Evolutionary conservation across 2,888 invertebrate species (phyloP).

Genomic region (Catocala nupta): DNA sequence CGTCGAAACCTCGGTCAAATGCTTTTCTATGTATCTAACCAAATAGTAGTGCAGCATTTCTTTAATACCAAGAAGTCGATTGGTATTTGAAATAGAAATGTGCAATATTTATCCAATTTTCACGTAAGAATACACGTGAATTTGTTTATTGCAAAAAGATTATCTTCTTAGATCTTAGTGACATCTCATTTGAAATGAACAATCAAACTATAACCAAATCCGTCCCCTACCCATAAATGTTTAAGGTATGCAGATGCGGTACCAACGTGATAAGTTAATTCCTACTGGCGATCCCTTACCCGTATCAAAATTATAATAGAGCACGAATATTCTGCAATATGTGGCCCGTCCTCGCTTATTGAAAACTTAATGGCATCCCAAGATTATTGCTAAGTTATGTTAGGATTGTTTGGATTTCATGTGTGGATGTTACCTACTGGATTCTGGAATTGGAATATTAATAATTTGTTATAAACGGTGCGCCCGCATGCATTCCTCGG

Average conservation of each 20-base stretch:
- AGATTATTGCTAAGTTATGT: conserved; percentile 66
- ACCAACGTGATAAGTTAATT: conserved; percentile 85
- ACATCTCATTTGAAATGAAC: background rate
- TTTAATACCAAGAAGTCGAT: too few species aligned
- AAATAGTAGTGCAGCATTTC: too few species aligned
- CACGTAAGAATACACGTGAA: too few species aligned
- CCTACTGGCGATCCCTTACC: conserved; percentile 83
- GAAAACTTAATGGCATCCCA: conserved; percentile 76
- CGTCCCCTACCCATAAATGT: conserved; percentile 75
- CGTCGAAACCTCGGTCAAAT: too few species aligned
- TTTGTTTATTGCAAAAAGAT: too few species aligned
- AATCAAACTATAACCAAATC: conserved; percentile 53
- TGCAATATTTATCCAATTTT: too few species aligned
- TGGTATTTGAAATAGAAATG: too few species aligned
- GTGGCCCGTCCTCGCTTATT: conserved; percentile 72
- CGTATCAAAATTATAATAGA: conserved; percentile 84
- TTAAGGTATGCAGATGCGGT: conserved; percentile 86
- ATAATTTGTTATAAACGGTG: background rate
- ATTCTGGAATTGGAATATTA: conserved; percentile 21
- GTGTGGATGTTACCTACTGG: conserved; percentile 37
- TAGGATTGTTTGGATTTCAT: conserved; percentile 52
- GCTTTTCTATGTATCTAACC: too few species aligned
- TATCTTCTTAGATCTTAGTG: too few species aligned
- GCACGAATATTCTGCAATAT: conserved; percentile 72
- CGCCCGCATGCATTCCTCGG: too few species aligned